A percentile compares a stretch with the other conserved stretches of the same genome.
Evolutionary conservation across 2,113 vertebrate genomes (phyloP).

Genomic region (Macrotus californicus): DNA sequence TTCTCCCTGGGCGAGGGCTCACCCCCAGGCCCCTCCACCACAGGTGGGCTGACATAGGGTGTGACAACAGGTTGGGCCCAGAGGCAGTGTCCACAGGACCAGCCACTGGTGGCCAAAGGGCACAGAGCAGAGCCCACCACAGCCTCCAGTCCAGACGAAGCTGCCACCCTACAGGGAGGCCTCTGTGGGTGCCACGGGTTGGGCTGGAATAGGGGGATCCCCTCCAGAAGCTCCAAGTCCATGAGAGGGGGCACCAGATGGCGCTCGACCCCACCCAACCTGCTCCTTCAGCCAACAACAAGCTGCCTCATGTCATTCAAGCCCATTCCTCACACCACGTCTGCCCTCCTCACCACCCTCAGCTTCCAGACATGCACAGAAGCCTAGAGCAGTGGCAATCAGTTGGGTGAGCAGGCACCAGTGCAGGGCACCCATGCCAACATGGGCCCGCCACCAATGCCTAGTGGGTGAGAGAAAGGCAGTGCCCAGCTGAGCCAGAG

Average conservation of each 20-base stretch:
- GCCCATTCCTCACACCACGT: not conserved
- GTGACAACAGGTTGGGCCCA: not conserved
- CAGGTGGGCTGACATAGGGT: not conserved
- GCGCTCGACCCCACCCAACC: slow-evolving; percentile 39
- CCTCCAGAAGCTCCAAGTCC: slow-evolving; percentile 2
- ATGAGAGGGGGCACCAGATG: rapidly evolving
- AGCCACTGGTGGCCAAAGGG: not conserved
- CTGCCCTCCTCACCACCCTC: not conserved
- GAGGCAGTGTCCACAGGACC: not conserved
- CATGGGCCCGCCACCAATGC: slow-evolving; percentile 58
- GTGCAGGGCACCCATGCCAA: slow-evolving; percentile 16
- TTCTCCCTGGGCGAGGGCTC: not conserved
- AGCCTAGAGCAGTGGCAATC: slow-evolving; percentile 51
- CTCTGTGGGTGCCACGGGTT: not conserved
- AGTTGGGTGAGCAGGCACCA: slow-evolving; percentile 29
- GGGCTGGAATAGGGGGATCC: not conserved
- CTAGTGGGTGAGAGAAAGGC: slow-evolving; percentile 65
- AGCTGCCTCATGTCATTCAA: not conserved
- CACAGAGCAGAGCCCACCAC: not conserved
- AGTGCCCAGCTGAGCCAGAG: slow-evolving; percentile 72
- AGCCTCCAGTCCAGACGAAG: not conserved
- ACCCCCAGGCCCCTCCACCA: not conserved
- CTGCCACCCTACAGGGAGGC: not conserved
- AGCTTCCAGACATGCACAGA: slow-evolving; percentile 29
- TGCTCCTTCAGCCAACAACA: not conserved